phyloP scores from a whole-genome alignment of 2,797 vertebrate genomes.

The Pygocentrus nattereri region DNA sequence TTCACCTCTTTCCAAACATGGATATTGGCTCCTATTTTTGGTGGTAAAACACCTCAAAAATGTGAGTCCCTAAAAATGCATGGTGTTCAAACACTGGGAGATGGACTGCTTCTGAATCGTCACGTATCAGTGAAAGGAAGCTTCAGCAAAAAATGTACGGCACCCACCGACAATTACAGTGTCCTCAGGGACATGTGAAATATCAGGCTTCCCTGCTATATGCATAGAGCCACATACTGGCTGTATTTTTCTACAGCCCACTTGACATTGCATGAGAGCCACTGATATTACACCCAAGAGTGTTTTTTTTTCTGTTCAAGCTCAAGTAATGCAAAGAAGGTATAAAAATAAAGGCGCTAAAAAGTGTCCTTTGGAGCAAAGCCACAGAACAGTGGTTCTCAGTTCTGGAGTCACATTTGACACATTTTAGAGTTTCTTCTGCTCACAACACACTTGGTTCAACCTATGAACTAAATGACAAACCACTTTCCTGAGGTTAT shows the following conservation, averaged over 20 bases:
- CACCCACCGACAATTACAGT: conserved; percentile 45
- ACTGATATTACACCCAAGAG: conserved; percentile 52
- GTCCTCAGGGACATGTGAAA: conserved; percentile 72
- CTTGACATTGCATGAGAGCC: conserved; percentile 60
- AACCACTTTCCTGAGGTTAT: background rate
- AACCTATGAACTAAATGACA: background rate
- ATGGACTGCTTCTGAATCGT: conserved; percentile 28
- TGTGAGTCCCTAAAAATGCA: conserved; percentile 47
- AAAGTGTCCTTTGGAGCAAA: background rate
- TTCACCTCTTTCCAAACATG: background rate
- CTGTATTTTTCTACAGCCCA: conserved; percentile 40
- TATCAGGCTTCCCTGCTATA: conserved; percentile 72
- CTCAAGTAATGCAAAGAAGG: background rate
- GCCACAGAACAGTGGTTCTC: background rate
- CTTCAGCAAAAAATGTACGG: conserved; percentile 46
- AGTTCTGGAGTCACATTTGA: background rate
- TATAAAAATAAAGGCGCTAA: background rate
- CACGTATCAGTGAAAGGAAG: conserved; percentile 52
- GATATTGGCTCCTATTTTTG: background rate
- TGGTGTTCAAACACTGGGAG: conserved; percentile 35
- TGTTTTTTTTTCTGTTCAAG: conserved; percentile 20
- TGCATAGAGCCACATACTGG: conserved; percentile 58
- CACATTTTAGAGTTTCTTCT: background rate
- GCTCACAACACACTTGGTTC: background rate
- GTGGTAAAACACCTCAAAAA: too few species aligned